phyloP scores from a whole-genome alignment of 2,888 invertebrate genomes.

The Galerucella calmariensis region DNA sequence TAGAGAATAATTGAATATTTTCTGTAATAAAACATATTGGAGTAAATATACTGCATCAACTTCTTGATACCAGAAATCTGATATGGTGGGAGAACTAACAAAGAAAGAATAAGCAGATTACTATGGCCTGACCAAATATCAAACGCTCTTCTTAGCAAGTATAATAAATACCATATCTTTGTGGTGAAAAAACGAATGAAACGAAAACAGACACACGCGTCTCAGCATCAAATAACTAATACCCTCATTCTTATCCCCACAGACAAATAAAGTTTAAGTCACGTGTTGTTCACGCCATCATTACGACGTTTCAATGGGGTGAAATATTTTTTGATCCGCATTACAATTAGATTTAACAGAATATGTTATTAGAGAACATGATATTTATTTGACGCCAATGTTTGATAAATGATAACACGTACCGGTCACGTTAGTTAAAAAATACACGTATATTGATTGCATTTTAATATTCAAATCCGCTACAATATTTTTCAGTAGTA shows the following conservation, averaged over 20 bases:
- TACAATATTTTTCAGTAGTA: too few relatives aligned
- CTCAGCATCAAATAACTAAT: slow-evolving; percentile 61
- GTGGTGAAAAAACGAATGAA: slow-evolving; percentile 61
- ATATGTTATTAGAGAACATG: slow-evolving; percentile 51
- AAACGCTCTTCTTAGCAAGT: slow-evolving; percentile 54
- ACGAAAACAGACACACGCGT: slow-evolving; percentile 63
- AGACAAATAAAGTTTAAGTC: slow-evolving; percentile 56
- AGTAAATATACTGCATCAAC: background rate
- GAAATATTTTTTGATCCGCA: slow-evolving; percentile 49
- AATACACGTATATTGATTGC: background rate
- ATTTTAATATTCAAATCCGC: too few relatives aligned
- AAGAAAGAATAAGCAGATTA: slow-evolving; percentile 33
- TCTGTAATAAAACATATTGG: background rate
- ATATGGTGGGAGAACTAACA: slow-evolving; percentile 27
- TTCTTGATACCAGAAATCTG: background rate
- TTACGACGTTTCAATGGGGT: slow-evolving; percentile 53
- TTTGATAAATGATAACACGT: slow-evolving; percentile 12
- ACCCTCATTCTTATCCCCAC: slow-evolving; percentile 52
- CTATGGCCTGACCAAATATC: slow-evolving; percentile 53
- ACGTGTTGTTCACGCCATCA: slow-evolving; percentile 55
- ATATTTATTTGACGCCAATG: slow-evolving; percentile 41
- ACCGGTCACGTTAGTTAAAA: background rate
- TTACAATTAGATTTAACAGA: slow-evolving; percentile 47
- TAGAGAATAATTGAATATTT: background rate
- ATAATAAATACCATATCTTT: slow-evolving; percentile 54